Percentiles rank a stretch among this genome's conserved stretches.
Conservation (phyloP, 2,888 invertebrate genomes). For the Phyllotreta striolata region DNA sequence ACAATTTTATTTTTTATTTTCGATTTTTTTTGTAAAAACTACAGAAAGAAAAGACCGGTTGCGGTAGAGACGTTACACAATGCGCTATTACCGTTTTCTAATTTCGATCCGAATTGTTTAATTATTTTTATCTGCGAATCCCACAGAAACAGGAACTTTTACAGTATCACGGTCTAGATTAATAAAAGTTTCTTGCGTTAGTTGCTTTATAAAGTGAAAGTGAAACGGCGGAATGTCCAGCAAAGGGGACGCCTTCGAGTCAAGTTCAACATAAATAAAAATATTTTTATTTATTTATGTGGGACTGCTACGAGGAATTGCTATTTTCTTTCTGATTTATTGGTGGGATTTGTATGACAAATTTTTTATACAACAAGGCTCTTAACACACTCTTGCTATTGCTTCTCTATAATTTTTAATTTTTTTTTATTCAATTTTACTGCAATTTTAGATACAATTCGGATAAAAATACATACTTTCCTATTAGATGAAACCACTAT, state of each 20-base stretch:
- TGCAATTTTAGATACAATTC: no score
- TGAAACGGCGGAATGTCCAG: slow-evolving; percentile 3
- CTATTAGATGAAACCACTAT: no score
- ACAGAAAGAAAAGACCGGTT: not conserved
- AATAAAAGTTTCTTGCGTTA: slow-evolving; percentile 10
- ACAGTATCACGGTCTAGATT: slow-evolving; percentile 12
- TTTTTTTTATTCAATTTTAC: no score
- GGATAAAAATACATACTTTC: no score
- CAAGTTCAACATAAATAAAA: slow-evolving; percentile 1
- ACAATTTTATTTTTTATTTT: no score
- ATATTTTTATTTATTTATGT: not conserved
- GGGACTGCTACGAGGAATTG: no score
- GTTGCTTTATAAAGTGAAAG: slow-evolving; percentile 9
- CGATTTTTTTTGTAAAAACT: no score
- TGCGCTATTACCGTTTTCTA: slow-evolving; percentile 11
- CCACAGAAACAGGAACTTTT: slow-evolving; percentile 8
- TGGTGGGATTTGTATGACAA: no score
- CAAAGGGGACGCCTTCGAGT: not conserved
- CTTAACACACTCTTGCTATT: no score
- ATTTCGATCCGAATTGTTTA: slow-evolving; percentile 12
- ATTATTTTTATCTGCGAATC: not conserved
- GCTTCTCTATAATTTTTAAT: no score
- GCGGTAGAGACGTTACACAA: slow-evolving; percentile 4
- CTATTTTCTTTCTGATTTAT: no score
- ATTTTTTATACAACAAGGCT: no score